These are phyloP conservation scores for Halictus rubicundus DNA, from an alignment of 1,140 invertebrate genomes.

Conservation along the genomic window DNA sequence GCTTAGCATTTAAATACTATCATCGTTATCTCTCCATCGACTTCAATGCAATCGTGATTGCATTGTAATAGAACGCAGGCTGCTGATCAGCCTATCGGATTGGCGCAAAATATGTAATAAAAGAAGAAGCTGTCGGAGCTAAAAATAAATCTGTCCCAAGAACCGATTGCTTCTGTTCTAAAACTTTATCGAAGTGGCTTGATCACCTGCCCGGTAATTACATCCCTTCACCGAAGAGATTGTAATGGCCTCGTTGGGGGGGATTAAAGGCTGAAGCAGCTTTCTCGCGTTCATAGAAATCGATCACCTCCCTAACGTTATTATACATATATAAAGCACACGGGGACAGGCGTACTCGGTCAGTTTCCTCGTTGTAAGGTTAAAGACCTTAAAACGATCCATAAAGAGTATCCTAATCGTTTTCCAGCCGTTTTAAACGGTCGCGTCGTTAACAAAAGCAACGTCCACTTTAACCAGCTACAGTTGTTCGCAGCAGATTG, in stretches of 20 bases:
- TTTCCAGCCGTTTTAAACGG: too few species aligned
- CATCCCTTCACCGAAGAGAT: slow-evolving; percentile 16
- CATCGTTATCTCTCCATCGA: too few species aligned
- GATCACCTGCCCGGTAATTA: slow-evolving; percentile 10
- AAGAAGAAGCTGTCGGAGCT: neutral
- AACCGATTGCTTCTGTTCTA: neutral
- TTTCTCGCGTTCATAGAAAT: slow-evolving; percentile 31
- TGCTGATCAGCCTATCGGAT: too few species aligned
- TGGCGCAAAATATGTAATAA: too few species aligned
- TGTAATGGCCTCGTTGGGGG: slow-evolving; percentile 26
- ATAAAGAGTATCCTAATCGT: neutral
- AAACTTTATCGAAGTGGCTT: neutral
- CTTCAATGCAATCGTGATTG: too few species aligned
- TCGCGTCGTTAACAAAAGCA: too few species aligned
- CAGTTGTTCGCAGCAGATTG: too few species aligned
- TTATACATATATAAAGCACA: neutral
- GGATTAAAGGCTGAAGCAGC: slow-evolving; percentile 31
- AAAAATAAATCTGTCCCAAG: neutral
- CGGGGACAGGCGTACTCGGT: neutral
- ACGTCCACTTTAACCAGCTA: too few species aligned
- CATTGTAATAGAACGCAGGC: too few species aligned
- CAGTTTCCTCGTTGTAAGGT: neutral
- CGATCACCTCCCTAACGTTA: slow-evolving; percentile 15
- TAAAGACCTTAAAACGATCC: neutral
- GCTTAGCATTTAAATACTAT: too few species aligned